Evolutionary conservation across 2,797 vertebrate species (phyloP).

Genomic region (Sphenodon punctatus): DNA sequence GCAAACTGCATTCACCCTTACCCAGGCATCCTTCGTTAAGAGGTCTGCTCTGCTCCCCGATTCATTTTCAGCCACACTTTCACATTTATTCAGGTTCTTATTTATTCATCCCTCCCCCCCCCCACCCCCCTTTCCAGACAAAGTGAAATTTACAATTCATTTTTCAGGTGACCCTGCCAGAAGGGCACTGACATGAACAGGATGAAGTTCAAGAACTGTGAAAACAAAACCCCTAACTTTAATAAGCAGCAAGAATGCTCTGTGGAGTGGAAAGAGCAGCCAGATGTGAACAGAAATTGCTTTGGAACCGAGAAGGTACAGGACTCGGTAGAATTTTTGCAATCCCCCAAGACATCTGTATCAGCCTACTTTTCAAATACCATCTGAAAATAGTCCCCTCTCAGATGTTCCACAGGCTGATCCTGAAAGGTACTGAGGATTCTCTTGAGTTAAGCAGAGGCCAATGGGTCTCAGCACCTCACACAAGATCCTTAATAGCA

Average conservation of each 20-base stretch:
- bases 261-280: slow-evolving; percentile 7
- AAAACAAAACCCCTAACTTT: background rate
- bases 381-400: background rate
- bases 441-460: rapidly evolving
- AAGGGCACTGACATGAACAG: slow-evolving; percentile 27
- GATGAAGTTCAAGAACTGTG: background rate
- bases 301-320: background rate
- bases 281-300: slow-evolving; percentile 18
- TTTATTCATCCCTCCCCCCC: slow-evolving; percentile 62
- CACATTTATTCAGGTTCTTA: slow-evolving; percentile 53
- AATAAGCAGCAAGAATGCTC: background rate
- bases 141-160: slow-evolving; percentile 58
- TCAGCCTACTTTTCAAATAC: background rate
- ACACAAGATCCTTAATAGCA: background rate
- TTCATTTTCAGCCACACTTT: slow-evolving; percentile 40
- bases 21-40: background rate
- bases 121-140: slow-evolving; percentile 23
- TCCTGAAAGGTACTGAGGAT: background rate
- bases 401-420: rapidly evolving
- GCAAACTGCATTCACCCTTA: background rate
- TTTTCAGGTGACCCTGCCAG: slow-evolving; percentile 62
- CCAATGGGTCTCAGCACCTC: no score
- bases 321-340: background rate
- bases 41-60: slow-evolving; percentile 7
- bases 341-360: background rate